Percentiles rank a stretch among this genome's conserved stretches.
phyloP scores from a whole-genome alignment of 2,888 invertebrate species.

The Andrena praecox region DNA sequence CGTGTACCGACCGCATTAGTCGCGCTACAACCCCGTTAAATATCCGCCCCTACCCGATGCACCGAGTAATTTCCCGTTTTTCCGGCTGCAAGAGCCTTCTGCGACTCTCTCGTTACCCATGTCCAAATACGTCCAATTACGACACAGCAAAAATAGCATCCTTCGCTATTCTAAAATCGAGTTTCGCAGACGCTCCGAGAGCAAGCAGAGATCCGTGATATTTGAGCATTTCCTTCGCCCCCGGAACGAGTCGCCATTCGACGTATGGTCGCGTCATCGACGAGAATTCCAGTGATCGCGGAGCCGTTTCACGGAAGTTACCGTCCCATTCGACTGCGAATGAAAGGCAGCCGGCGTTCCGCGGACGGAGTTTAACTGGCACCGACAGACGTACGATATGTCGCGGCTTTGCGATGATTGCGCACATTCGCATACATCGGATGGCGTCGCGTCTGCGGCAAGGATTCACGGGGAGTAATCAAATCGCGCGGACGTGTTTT shows the following conservation, averaged over 20 bases:
- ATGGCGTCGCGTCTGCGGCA: background rate
- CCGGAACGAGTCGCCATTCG: background rate
- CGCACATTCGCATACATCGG: background rate
- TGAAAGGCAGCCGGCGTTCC: conserved; percentile 17
- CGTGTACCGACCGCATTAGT: conserved; percentile 28
- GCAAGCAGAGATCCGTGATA: background rate
- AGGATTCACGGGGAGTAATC: background rate
- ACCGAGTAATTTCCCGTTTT: background rate
- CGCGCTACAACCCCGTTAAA: conserved; percentile 17
- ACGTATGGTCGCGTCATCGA: background rate
- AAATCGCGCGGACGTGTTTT: background rate
- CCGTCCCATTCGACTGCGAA: conserved; percentile 2
- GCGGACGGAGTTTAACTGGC: conserved; percentile 3
- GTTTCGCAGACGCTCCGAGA: background rate
- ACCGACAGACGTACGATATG: conserved; percentile 20
- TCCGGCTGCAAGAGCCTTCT: background rate
- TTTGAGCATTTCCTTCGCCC: background rate
- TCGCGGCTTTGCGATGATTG: background rate
- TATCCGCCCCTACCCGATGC: background rate
- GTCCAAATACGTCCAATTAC: background rate
- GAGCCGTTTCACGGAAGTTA: conserved; percentile 10
- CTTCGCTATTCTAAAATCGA: background rate
- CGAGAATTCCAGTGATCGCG: background rate
- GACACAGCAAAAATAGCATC: background rate
- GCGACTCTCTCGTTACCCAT: background rate